Base-by-base conservation (phyloP, 2,888 invertebrate genomes). In the Antheraea assamensis region DNA sequence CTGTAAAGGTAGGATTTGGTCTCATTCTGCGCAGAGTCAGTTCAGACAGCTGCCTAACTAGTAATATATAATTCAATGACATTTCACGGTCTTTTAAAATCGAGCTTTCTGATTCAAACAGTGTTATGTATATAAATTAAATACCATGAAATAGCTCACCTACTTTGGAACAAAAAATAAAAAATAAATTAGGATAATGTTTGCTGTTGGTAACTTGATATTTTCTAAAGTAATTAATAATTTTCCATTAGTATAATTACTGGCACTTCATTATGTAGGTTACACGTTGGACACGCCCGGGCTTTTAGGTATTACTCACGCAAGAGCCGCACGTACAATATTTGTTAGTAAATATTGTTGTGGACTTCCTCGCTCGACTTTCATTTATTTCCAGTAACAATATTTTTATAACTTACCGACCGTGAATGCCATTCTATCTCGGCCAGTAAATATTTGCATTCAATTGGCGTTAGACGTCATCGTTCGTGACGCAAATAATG, bases 361-460 rank as follows among this genome's bases (percentile, higher is more conserved):
- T 21, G 21, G 21, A 52, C n/a, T 21, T 52, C 7, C n/a, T n/a
- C n/a, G n/a, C n/a, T 24, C n/a, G 7, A 2, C 24, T n/a, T 58
- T 58, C 10, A 24, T 55, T 55, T n/a, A 55, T 13, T 58, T 58
- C 13, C 13, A 58, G 72, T 24, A 73, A 74, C 71, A 72, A 71
- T 71, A 68, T 21, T 78, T 73, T 72, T 76, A 75, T 76, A 79
- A 76, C 76, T 78, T 72, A 71, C 71, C 72, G 78, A 68, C 80
- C 78, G 13, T 24, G 58, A 58, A 58, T 58, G 76, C 80, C n/a
- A 58, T 81, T 80, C 76, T 78, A 79, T 79, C 77, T 74, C 78
- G 81, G 71, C 75, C 74, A 58, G 24, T 74, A 78, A 74, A 78
- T 77, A 79, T 81, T 81, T 80, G 78, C 81, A 81, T 80, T 73